These are phyloP conservation scores for Pseudomyrmex dendroicus DNA, from an alignment of 1,140 invertebrate species.

Conservation along the genomic window DNA sequence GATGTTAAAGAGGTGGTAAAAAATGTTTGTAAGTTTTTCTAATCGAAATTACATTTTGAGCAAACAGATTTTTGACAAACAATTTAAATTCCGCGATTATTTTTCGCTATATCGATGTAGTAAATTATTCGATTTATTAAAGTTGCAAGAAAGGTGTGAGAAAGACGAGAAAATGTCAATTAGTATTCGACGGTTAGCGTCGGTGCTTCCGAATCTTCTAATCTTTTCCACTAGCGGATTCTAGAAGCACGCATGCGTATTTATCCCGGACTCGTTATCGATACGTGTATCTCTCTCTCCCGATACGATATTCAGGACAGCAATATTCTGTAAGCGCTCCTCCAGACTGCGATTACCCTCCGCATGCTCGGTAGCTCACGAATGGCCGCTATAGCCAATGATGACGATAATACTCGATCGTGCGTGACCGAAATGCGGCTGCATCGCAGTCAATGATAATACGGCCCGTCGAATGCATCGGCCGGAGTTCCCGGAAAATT, in stretches of 20 bases:
- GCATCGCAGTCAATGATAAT: slow-evolving; percentile 68
- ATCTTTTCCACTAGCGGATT: background rate
- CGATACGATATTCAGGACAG: slow-evolving; percentile 44
- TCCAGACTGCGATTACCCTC: slow-evolving; percentile 66
- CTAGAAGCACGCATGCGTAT: background rate
- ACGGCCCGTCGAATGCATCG: slow-evolving; percentile 21
- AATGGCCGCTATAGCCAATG: slow-evolving; percentile 69
- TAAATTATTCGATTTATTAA: too few species aligned
- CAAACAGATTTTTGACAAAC: too few species aligned
- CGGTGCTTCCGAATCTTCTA: background rate
- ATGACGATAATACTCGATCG: slow-evolving; percentile 72
- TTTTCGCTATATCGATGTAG: too few species aligned
- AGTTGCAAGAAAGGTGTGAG: background rate
- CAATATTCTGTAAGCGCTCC: slow-evolving; percentile 69
- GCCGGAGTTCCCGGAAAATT: slow-evolving; percentile 55
- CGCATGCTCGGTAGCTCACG: slow-evolving; percentile 66
- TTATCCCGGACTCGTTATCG: slow-evolving; percentile 61
- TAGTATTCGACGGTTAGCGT: background rate
- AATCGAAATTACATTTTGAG: too few species aligned
- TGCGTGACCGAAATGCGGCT: slow-evolving; percentile 71
- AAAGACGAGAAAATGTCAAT: background rate
- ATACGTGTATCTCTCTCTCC: slow-evolving; percentile 43
- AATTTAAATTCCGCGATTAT: too few species aligned
- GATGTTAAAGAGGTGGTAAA: background rate
- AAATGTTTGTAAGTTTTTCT: background rate